These are phyloP conservation scores for Eretmochelys imbricata DNA, from an alignment of 2,113 vertebrate species.

Conservation along the genomic window DNA sequence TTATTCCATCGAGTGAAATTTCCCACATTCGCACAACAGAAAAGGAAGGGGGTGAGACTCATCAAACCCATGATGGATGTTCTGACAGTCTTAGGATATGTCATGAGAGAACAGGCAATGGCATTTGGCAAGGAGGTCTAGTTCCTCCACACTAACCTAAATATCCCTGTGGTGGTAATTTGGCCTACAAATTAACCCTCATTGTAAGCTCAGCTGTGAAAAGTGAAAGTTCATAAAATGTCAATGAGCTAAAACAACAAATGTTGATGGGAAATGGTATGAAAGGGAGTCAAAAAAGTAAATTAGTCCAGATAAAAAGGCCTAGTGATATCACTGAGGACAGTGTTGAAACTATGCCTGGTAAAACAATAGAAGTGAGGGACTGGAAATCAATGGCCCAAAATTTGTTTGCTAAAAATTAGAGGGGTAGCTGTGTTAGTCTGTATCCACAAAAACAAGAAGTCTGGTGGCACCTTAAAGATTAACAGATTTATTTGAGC, in stretches of 20 bases:
- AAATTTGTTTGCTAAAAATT: too few relatives aligned
- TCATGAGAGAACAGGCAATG: background rate
- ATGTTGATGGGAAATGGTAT: background rate
- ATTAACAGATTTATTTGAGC: too few relatives aligned
- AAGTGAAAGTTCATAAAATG: background rate
- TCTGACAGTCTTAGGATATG: background rate
- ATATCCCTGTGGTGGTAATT: background rate
- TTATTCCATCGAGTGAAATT: background rate
- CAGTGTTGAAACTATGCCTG: background rate
- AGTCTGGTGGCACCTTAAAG: too few relatives aligned
- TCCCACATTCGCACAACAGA: background rate
- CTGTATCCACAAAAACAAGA: too few relatives aligned
- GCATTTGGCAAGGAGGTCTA: background rate
- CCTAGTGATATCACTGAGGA: background rate
- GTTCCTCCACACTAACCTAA: background rate
- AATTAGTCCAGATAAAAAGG: background rate
- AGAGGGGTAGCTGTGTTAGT: too few relatives aligned
- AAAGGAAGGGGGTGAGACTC: background rate
- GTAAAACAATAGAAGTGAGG: background rate
- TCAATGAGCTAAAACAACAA: background rate
- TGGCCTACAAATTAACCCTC: background rate
- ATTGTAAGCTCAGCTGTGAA: background rate
- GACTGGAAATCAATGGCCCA: background rate
- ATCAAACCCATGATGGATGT: background rate
- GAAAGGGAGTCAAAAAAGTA: background rate